phyloP scores from a whole-genome alignment of 2,888 invertebrate species.

The Amphipyra berbera region DNA sequence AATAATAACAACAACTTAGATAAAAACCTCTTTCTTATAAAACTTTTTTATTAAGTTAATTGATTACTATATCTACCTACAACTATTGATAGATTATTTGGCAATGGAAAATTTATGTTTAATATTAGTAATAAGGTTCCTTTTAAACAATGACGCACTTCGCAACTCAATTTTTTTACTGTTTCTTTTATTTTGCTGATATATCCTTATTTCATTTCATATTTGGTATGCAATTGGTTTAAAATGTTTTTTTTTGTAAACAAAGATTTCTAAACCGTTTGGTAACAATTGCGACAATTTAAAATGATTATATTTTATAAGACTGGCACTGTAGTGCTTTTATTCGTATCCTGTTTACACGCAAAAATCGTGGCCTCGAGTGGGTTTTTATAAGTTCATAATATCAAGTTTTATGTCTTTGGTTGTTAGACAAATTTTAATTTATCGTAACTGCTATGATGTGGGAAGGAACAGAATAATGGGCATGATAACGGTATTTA shows the following conservation, averaged over 20 bases:
- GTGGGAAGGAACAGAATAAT: too few relatives aligned
- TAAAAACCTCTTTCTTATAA: not conserved
- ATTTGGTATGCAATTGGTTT: not conserved
- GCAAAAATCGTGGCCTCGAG: not conserved
- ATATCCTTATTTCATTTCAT: not conserved
- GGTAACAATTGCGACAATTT: too few relatives aligned
- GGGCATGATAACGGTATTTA: too few relatives aligned
- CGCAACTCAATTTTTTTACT: not conserved
- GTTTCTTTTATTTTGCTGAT: not conserved
- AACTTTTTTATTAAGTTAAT: not conserved
- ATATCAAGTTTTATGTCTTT: not conserved
- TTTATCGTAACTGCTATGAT: not conserved
- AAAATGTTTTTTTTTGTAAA: too few relatives aligned
- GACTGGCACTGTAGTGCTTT: too few relatives aligned
- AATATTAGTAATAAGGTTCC: not conserved
- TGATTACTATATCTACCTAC: not conserved
- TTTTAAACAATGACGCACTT: slow-evolving; percentile 2
- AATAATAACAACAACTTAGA: not conserved
- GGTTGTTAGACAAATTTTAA: not conserved
- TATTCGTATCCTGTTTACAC: slow-evolving; percentile 3
- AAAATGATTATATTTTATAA: too few relatives aligned
- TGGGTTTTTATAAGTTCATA: slow-evolving; percentile 3
- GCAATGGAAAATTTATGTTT: not conserved
- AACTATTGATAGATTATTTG: slow-evolving; percentile 1
- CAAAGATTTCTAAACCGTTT: too few relatives aligned